Evolutionary conservation across 2,888 invertebrate species (phyloP), one percentile per base, ranked within the genome.

Genomic region (Sarcophaga variegata): DNA sequence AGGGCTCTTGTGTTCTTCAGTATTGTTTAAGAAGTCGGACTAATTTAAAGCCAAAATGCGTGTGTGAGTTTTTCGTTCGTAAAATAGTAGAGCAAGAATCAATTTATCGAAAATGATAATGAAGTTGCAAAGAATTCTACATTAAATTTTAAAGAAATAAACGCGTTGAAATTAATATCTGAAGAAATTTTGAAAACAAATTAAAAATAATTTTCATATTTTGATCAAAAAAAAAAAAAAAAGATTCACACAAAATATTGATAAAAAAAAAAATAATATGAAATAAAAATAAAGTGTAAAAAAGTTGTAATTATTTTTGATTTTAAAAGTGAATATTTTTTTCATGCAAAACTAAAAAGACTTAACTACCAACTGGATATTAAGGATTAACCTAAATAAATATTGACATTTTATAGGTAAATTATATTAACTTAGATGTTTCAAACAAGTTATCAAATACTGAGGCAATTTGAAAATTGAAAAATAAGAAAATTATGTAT

Each of bases 1-100:
- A 87, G 87, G 87, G 87, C 78, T 81, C 62, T 75, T 75, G 78
- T 49, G 78, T 81, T 76, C 62, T 84, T 87, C 78, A 87, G 87
- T 87, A 67, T 75, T 81, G 78, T 47, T 75, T 59, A 76, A 87
- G 84, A 81, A 81, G 79, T 75, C 87, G 75, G 54, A 81, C 84
- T 79, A 27, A 79, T 62, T 37, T 74, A 79, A 86, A 77, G 66
- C 81, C 72, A 77, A 83, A 72, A 74, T 83, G 83, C 86, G 81
- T 83, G 77, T 71, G 83, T 83, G 83, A 74, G 27, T 72, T 70
- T 47, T 63, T 69, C 49, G 25, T 64, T 71, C 20, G 20, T 20
- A 72, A 63, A 27, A 47, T 54, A 74, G 20, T 66, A 45, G 47
- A 17, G 22, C 14, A 75, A 75, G 11, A 62, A 62, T 27, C 25